phyloP scores from a whole-genome alignment of 2,797 vertebrate species.

The Stomatorhinus walkeri region DNA sequence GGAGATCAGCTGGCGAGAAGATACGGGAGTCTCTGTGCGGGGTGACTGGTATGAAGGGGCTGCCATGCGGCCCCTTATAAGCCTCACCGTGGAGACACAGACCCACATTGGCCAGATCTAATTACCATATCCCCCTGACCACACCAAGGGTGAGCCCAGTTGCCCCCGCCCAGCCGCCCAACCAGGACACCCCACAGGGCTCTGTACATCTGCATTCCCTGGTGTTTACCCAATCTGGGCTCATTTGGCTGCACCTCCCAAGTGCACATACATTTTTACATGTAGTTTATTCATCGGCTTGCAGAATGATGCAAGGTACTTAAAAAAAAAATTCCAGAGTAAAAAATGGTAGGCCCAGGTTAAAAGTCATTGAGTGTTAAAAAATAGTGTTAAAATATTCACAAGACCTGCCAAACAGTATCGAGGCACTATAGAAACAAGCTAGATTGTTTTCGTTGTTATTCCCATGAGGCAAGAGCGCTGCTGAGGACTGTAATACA shows the following conservation, averaged over 20 bases:
- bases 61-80: constrained; percentile 73
- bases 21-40: neutral
- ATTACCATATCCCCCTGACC: constrained; percentile 76
- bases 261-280: neutral
- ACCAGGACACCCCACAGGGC: constrained; percentile 61
- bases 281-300: neutral
- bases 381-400: neutral
- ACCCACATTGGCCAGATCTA: constrained; percentile 70
- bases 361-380: neutral
- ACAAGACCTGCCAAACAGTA: neutral
- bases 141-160: constrained; percentile 57
- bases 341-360: neutral
- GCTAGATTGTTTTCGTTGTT: neutral
- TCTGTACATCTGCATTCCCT: constrained; percentile 69
- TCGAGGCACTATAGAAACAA: neutral
- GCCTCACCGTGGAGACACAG: constrained; percentile 65
- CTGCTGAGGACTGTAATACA: neutral
- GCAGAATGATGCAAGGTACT: neutral
- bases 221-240: constrained; percentile 58
- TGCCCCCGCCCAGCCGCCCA: constrained; percentile 42
- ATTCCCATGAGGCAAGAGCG: neutral
- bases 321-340: neutral
- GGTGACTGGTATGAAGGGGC: constrained; percentile 65
- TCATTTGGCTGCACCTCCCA: neutral
- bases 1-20: neutral